phyloP scores from a whole-genome alignment of 2,113 vertebrate genomes.

The Athene noctua region DNA sequence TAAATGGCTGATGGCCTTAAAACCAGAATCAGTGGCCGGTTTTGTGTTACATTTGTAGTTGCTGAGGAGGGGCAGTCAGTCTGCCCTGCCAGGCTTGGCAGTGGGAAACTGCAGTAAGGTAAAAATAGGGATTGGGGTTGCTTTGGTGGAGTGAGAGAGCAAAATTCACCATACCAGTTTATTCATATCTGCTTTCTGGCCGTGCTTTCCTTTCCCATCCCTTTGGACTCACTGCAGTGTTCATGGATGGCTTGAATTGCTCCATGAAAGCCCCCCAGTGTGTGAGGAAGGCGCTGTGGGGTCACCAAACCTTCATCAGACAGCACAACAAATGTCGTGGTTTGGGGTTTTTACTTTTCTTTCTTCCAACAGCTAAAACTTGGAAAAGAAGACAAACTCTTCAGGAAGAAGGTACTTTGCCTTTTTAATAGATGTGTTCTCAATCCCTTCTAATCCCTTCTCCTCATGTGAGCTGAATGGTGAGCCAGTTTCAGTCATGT shows the following conservation, averaged over 20 bases:
- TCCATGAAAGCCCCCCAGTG: not conserved
- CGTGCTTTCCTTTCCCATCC: not conserved
- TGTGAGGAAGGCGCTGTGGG: not conserved
- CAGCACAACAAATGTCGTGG: not conserved
- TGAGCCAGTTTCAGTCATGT: not conserved
- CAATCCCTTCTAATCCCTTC: not conserved
- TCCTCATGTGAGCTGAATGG: not conserved
- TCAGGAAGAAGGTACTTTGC: conserved; percentile 75
- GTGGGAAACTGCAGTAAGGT: not conserved
- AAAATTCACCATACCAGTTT: not conserved
- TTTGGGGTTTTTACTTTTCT: conserved; percentile 12
- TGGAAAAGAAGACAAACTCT: conserved; percentile 75
- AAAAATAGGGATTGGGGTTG: not conserved
- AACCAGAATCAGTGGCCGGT: not conserved
- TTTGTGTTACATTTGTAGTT: not conserved
- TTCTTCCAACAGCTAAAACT: conserved; percentile 68
- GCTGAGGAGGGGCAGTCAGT: not conserved
- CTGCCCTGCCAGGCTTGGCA: not conserved
- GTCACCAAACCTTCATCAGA: not conserved
- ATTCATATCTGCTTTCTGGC: not conserved
- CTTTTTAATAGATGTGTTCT: not conserved
- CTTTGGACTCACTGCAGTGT: not conserved
- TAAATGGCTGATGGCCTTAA: not conserved
- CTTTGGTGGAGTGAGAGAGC: not conserved
- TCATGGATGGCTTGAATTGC: not conserved